These are phyloP conservation scores for Hormaphis cornu DNA, from an alignment of 1,140 invertebrate species.

Conservation along the genomic window DNA sequence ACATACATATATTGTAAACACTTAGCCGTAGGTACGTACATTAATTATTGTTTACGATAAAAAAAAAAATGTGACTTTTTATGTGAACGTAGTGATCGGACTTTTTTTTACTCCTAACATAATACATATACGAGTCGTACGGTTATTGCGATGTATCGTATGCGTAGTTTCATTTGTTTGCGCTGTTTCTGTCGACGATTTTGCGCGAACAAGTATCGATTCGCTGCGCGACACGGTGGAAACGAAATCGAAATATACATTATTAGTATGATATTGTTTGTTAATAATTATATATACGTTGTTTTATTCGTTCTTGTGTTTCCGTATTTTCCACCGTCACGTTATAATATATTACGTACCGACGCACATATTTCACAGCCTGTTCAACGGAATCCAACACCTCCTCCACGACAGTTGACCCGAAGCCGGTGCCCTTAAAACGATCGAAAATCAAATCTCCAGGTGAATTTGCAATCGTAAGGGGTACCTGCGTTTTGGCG, in stretches of 20 bases:
- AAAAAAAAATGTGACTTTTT: neutral
- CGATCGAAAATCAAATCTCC: too few relatives aligned
- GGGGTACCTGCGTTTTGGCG: too few relatives aligned
- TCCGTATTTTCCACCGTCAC: too few relatives aligned
- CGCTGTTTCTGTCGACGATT: neutral
- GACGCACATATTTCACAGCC: too few relatives aligned
- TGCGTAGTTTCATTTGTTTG: slow-evolving; percentile 16
- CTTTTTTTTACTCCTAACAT: neutral
- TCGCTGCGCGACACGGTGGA: neutral
- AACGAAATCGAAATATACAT: slow-evolving; percentile 29
- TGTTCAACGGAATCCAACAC: too few relatives aligned
- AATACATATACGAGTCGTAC: neutral
- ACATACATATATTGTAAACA: slow-evolving; percentile 10
- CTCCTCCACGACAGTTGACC: too few relatives aligned
- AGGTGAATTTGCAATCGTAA: too few relatives aligned
- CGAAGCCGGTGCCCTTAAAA: too few relatives aligned
- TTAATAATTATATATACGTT: neutral
- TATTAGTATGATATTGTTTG: slow-evolving; percentile 30
- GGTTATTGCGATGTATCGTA: neutral
- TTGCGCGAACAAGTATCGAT: neutral
- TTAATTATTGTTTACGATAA: neutral
- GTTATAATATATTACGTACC: too few relatives aligned
- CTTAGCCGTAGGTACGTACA: neutral
- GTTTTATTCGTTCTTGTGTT: too few relatives aligned
- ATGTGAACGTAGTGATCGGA: neutral